These are phyloP conservation scores for Anguilla pacifica DNA, from an alignment of 2,797 vertebrate species.

Conservation along the genomic window DNA sequence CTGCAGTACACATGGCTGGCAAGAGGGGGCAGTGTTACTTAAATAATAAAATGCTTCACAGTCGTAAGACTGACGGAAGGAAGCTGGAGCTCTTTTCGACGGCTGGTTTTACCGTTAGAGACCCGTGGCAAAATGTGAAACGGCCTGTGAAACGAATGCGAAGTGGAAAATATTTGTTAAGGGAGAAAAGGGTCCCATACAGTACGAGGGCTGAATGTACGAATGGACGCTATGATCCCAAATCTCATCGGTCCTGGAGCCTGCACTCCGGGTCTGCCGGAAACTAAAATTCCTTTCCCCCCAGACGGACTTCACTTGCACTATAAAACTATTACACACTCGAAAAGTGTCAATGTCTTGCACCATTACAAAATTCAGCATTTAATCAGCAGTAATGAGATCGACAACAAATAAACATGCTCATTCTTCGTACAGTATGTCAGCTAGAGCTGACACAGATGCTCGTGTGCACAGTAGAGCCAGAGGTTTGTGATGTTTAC, in stretches of 20 bases:
- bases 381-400: neutral
- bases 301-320: neutral
- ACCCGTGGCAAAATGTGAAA: neutral
- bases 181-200: neutral
- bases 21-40: constrained; percentile 1
- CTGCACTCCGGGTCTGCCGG: neutral
- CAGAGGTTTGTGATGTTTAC: neutral
- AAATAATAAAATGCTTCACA: neutral
- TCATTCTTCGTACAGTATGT: neutral
- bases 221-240: neutral
- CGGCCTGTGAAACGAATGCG: neutral
- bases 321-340: neutral
- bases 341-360: neutral
- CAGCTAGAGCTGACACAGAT: neutral
- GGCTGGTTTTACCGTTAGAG: neutral
- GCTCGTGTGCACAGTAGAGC: neutral
- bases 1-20: neutral
- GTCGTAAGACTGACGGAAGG: neutral
- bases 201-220: neutral
- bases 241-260: neutral
- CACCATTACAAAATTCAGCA: neutral
- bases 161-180: neutral
- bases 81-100: neutral
- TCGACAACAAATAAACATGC: neutral
- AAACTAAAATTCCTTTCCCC: neutral